A percentile compares a stretch with the other conserved stretches of the same genome.
phyloP scores from a whole-genome alignment of 2,113 vertebrate species.

The Uria aalge region DNA sequence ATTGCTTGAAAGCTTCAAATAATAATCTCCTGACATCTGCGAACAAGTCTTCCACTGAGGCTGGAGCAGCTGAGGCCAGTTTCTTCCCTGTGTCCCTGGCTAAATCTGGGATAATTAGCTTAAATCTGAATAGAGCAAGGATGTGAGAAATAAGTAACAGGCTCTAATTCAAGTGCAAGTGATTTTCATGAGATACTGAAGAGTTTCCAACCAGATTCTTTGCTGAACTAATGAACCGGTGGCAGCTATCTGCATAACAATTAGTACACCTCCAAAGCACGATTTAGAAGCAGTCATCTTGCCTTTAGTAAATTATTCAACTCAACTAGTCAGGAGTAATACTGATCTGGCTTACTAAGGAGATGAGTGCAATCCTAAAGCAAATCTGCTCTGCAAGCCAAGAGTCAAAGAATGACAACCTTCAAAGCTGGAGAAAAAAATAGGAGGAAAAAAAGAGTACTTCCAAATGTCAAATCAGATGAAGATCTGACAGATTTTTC shows the following conservation, averaged over 20 bases:
- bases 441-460: not conserved
- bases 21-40: not conserved
- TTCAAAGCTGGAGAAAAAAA: not conserved
- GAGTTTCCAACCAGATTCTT: not conserved
- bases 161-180: not conserved
- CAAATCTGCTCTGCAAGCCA: not conserved
- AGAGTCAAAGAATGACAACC: not conserved
- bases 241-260: not conserved
- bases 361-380: not conserved
- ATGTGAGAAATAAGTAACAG: not conserved
- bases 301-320: not conserved
- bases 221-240: not conserved
- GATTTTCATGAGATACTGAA: not conserved
- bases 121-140: not conserved
- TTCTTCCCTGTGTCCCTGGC: not conserved
- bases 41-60: not conserved
- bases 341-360: not conserved
- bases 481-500: not conserved
- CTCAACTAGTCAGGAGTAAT: not conserved
- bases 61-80: not conserved
- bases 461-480: not conserved
- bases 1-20: not conserved
- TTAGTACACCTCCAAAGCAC: not conserved
- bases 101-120: not conserved
- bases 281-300: not conserved